A percentile compares a stretch with the other conserved stretches of the same genome.
Conservation (phyloP, 2,888 invertebrate species). For the Eristalis tenax region DNA sequence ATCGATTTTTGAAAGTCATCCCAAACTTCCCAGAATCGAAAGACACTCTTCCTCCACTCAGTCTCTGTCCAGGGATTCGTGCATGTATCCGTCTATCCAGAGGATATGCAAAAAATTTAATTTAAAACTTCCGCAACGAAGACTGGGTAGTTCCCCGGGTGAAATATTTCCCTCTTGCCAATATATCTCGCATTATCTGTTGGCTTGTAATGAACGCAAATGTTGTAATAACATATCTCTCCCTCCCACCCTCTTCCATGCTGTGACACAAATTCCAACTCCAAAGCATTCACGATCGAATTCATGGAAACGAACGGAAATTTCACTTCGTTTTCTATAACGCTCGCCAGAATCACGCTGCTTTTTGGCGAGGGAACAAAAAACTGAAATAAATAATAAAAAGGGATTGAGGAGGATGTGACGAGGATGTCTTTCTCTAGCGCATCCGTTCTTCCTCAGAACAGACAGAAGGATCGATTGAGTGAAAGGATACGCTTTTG, state of each 20-base stretch:
- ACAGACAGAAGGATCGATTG: background rate
- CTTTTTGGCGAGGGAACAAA: background rate
- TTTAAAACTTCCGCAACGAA: constrained; percentile 20
- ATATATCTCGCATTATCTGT: constrained; percentile 25
- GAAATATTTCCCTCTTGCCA: background rate
- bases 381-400: background rate
- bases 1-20: too few relatives aligned
- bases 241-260: background rate
- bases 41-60: background rate
- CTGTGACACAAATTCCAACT: background rate
- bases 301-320: background rate
- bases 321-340: background rate
- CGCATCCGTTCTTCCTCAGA: background rate
- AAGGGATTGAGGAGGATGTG: background rate
- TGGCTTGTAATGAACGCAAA: constrained; percentile 44
- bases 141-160: background rate
- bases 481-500: background rate
- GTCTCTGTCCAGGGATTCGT: background rate
- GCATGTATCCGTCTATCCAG: background rate
- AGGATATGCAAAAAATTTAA: constrained; percentile 29
- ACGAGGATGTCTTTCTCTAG: background rate
- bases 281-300: background rate
- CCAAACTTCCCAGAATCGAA: too few relatives aligned
- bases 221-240: constrained; percentile 14
- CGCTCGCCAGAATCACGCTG: background rate